Percentiles rank a stretch among this genome's conserved stretches.
These are phyloP conservation scores for Aythya baeri DNA, from an alignment of 2,113 vertebrate genomes.

Conservation along the genomic window DNA sequence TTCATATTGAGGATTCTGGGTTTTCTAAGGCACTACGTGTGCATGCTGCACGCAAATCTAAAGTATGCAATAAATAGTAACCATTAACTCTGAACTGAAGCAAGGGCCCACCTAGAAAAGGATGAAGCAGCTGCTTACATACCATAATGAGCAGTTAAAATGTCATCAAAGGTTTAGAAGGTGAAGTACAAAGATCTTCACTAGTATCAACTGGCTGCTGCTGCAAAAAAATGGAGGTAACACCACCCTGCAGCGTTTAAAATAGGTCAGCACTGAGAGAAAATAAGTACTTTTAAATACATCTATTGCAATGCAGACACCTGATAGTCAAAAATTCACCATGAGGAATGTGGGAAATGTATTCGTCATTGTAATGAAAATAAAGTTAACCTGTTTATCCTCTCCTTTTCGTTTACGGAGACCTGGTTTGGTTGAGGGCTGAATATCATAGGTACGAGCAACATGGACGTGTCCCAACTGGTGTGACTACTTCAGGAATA, in stretches of 20 bases:
- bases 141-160: conserved; percentile 34
- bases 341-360: background rate
- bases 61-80: conserved; percentile 70
- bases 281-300: background rate
- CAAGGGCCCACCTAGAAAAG: background rate
- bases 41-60: background rate
- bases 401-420: background rate
- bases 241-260: background rate
- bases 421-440: background rate
- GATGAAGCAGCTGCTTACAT: conserved; percentile 20
- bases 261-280: conserved; percentile 9
- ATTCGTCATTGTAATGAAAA: background rate
- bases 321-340: background rate
- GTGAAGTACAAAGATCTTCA: conserved; percentile 37
- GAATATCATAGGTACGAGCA: rapidly evolving
- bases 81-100: conserved; percentile 52
- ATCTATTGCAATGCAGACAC: background rate
- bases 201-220: background rate
- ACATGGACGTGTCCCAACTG: background rate
- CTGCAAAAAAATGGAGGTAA: background rate
- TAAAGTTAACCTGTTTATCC: background rate
- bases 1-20: background rate
- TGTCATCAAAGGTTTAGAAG: conserved; percentile 30
- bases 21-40: background rate
- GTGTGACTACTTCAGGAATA: rapidly evolving